Evolutionary conservation across 2,113 vertebrate species (phyloP).

Genomic region (Anhinga rufa): DNA sequence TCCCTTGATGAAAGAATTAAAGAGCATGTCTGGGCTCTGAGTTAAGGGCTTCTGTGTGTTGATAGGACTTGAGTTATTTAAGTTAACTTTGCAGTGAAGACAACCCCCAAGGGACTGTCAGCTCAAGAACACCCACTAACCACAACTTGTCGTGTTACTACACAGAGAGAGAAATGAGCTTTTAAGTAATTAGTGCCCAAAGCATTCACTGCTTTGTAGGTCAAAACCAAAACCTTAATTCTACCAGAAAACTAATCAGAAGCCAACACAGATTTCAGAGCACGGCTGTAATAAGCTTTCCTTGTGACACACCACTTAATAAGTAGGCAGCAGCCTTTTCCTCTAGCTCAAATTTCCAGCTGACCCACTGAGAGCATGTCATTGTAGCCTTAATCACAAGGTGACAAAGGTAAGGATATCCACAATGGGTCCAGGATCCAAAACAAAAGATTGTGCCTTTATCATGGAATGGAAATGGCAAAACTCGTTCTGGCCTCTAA

Average conservation of each 20-base stretch:
- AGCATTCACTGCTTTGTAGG: conserved; percentile 51
- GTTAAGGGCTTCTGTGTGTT: conserved; percentile 22
- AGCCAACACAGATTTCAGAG: conserved; percentile 1
- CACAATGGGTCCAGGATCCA: neutral
- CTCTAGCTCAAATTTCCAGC: neutral
- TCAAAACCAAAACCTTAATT: conserved; percentile 54
- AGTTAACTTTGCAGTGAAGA: conserved; percentile 39
- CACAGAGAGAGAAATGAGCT: neutral
- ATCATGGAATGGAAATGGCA: neutral
- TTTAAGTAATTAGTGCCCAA: conserved; percentile 63
- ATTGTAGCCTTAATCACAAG: neutral
- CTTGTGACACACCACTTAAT: conserved; percentile 8
- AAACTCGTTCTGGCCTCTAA: neutral
- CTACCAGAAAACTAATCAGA: conserved; percentile 45
- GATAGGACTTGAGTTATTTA: conserved; percentile 47
- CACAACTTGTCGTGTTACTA: conserved; percentile 15
- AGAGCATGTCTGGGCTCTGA: neutral
- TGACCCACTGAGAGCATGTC: neutral
- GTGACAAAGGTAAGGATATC: neutral
- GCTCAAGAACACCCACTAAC: conserved; percentile 39
- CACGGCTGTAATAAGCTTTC: neutral
- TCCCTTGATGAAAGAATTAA: conserved; percentile 25
- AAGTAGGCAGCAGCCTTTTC: neutral
- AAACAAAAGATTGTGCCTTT: neutral
- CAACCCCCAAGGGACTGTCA: conserved; percentile 41